A percentile compares a stretch with the other conserved stretches of the same genome.
Conservation (phyloP, 2,797 vertebrate genomes). For the Chelon labrosus region DNA sequence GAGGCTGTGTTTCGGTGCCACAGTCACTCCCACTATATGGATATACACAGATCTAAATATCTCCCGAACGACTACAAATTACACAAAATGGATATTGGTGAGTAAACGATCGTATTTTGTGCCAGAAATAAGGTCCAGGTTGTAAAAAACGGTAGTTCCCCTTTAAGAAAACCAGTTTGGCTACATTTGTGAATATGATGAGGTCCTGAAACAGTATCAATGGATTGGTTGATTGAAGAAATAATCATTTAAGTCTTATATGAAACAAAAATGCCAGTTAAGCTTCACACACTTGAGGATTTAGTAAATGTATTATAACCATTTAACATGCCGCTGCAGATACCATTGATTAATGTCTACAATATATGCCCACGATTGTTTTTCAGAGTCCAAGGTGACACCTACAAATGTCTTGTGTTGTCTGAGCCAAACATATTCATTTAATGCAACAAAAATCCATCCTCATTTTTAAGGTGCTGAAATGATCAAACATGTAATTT, state of each 20-base stretch:
- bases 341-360: neutral
- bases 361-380: neutral
- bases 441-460: neutral
- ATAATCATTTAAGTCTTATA: neutral
- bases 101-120: no score
- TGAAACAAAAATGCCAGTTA: neutral
- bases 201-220: neutral
- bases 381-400: neutral
- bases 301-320: neutral
- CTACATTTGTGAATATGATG: neutral
- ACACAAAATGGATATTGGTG: no score
- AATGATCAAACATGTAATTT: neutral
- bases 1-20: no score
- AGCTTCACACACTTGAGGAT: neutral
- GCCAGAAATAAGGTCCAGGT: no score
- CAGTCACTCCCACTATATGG: no score
- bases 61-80: no score
- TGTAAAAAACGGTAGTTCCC: no score
- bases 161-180: neutral
- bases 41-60: no score
- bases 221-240: neutral
- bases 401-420: slow-evolving; percentile 3
- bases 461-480: neutral
- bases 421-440: neutral
- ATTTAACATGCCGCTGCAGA: neutral